A percentile compares a stretch with the other conserved stretches of the same genome.
Conservation (phyloP, 64 coral and sea anemone species). For the Montipora cactus region DNA sequence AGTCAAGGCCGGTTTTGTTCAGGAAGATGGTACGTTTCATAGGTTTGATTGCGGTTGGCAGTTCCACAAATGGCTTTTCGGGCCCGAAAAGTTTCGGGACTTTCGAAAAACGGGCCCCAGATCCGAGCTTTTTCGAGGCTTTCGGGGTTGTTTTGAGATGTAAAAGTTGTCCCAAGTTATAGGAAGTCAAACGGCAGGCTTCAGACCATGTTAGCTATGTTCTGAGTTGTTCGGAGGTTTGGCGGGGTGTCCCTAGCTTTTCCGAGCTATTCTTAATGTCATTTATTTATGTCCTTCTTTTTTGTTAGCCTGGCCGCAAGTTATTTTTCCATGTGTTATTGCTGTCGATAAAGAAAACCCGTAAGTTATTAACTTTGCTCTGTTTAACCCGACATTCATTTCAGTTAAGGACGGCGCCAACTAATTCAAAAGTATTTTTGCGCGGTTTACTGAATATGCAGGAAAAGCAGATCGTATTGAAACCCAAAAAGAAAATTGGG, state of each 20-base stretch:
- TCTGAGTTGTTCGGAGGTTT: too few relatives aligned
- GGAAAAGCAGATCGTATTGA: too few relatives aligned
- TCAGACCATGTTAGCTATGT: too few relatives aligned
- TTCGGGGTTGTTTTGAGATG: too few relatives aligned
- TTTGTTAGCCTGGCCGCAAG: slow-evolving; percentile 78
- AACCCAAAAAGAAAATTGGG: too few relatives aligned
- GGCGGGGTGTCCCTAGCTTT: neutral
- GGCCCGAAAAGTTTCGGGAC: too few relatives aligned
- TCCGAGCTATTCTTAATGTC: neutral
- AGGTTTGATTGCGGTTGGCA: too few relatives aligned
- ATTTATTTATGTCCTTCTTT: neutral
- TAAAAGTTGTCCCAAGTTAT: too few relatives aligned
- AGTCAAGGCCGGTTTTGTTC: slow-evolving; percentile 88
- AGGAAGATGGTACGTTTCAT: slow-evolving; percentile 65
- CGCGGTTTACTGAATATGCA: too few relatives aligned
- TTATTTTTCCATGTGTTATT: slow-evolving; percentile 84
- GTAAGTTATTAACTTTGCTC: slow-evolving; percentile 35
- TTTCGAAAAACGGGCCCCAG: too few relatives aligned
- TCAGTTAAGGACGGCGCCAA: neutral
- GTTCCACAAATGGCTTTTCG: too few relatives aligned
- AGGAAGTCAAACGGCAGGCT: too few relatives aligned
- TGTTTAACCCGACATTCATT: neutral
- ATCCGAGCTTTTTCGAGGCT: neutral
- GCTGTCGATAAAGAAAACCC: slow-evolving; percentile 71
- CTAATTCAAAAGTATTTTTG: neutral